Evolutionary conservation across 2,797 vertebrate genomes (phyloP), one percentile per base, ranked within the genome.

Genomic region (Leptodactylus fallax): DNA sequence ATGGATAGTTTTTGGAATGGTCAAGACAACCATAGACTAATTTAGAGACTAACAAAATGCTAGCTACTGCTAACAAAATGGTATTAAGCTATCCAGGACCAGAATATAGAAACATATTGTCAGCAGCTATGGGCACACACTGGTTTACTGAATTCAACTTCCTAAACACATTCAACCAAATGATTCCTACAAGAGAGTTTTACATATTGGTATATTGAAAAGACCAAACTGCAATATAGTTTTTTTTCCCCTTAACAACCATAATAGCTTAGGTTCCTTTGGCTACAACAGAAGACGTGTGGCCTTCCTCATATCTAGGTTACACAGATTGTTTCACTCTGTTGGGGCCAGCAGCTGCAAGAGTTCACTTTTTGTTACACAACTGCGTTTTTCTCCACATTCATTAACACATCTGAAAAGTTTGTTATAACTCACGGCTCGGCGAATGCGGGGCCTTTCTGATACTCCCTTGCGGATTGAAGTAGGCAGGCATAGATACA

Each of bases 401-500:
- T 96, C 93, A 95, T 95, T 95, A 96, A 96, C 95, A 95, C 95
- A 96, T 95, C 95, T 96, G 95, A 95, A 96, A 96, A 96, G 95
- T 96, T 95, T 94, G 95, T 91, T 92, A 94, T 95, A 96, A 96
- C 95, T 96, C 95, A 96, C 95, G 95, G 95, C 95, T 96, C 93
- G 95, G 95, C 94, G 95, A 96, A 94, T 95, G 95, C 95, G 94
- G 95, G 95, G 95, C 95, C 95, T 96, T 96, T 96, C 95, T 96
- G 95, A 95, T 93, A 95, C 94, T 95, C 95, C 95, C 95, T 96
- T 95, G 95, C 95, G 95, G 95, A 96, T 89, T 96, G 95, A 96
- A 95, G 95, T 96, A 95, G 95, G 94, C 95, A 96, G 95, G 95
- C 95, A 96, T 95, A 96, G 95, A 96, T 95, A 96, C 95, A 96